Conservation (phyloP, 2,888 invertebrate species). For the Mellilla xanthometata region DNA sequence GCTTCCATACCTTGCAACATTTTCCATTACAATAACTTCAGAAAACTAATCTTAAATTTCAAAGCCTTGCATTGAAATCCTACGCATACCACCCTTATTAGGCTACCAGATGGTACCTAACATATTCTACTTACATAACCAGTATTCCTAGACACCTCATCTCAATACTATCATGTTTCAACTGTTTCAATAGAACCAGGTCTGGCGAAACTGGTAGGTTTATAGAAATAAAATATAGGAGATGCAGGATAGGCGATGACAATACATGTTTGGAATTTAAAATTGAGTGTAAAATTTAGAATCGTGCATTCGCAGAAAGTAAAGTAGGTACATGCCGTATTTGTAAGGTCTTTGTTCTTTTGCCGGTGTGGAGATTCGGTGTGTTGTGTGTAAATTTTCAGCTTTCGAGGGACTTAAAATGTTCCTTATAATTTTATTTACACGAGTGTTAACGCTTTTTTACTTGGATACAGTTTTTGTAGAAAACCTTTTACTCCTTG, state of each 20-base stretch:
- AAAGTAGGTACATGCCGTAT: slow-evolving; percentile 1
- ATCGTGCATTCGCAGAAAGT: slow-evolving; percentile 37
- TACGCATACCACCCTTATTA: slow-evolving; percentile 56
- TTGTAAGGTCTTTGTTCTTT: not conserved
- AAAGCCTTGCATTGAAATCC: slow-evolving; percentile 22
- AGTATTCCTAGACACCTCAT: slow-evolving; percentile 27
- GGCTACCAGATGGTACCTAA: slow-evolving; percentile 38
- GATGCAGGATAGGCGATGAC: slow-evolving; percentile 70
- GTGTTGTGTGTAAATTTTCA: not conserved
- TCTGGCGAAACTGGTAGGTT: slow-evolving; percentile 36
- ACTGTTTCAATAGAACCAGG: slow-evolving; percentile 27
- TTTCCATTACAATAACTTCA: slow-evolving; percentile 41
- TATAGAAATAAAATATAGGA: slow-evolving; percentile 60
- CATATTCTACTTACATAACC: slow-evolving; percentile 25
- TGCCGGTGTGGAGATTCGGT: not conserved
- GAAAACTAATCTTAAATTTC: slow-evolving; percentile 46
- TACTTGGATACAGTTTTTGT: no score
- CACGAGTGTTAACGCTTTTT: no score
- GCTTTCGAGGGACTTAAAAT: no score
- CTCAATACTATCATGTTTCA: not conserved
- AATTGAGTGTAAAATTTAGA: slow-evolving; percentile 67
- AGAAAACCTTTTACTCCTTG: no score
- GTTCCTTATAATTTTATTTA: no score
- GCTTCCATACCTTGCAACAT: not conserved
- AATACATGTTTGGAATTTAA: slow-evolving; percentile 71